Evolutionary conservation across 2,797 vertebrate species (phyloP).

Genomic region (Takifugu ocellatus): DNA sequence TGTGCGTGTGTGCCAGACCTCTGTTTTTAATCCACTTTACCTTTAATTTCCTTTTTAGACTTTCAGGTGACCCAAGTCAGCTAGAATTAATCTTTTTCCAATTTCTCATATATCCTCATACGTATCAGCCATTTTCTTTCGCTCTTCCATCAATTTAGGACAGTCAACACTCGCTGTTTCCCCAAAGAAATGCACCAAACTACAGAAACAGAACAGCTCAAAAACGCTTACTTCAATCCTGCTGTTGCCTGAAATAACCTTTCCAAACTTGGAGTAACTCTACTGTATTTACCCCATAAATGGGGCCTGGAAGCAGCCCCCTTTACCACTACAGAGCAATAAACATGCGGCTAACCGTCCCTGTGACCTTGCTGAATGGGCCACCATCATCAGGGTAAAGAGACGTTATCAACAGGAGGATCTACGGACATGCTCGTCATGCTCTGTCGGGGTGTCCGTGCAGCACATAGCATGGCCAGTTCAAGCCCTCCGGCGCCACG

Average conservation of each 20-base stretch:
- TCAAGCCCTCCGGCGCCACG: too few relatives aligned
- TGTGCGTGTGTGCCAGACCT: slow-evolving; percentile 35
- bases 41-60: slow-evolving; percentile 58
- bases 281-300: background rate
- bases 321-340: slow-evolving; percentile 28
- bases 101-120: slow-evolving; percentile 5
- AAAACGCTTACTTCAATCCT: too few relatives aligned
- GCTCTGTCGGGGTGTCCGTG: too few relatives aligned
- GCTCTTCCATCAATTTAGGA: background rate
- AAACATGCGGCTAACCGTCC: slow-evolving; percentile 19
- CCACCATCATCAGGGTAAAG: slow-evolving; percentile 2
- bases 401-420: too few relatives aligned
- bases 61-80: slow-evolving; percentile 49
- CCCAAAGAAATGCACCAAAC: background rate
- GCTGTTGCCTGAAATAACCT: too few relatives aligned
- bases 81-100: slow-evolving; percentile 14
- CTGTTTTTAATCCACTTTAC: slow-evolving; percentile 67
- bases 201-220: background rate
- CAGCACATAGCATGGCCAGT: too few relatives aligned
- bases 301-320: slow-evolving; percentile 7
- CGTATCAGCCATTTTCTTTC: background rate
- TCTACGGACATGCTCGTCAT: too few relatives aligned
- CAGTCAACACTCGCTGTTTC: background rate
- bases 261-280: too few relatives aligned
- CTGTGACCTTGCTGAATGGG: slow-evolving; percentile 21